A percentile compares a stretch with the other conserved stretches of the same genome.
phyloP scores from a whole-genome alignment of 2,888 invertebrate species.

The Schizaphis graminum region DNA sequence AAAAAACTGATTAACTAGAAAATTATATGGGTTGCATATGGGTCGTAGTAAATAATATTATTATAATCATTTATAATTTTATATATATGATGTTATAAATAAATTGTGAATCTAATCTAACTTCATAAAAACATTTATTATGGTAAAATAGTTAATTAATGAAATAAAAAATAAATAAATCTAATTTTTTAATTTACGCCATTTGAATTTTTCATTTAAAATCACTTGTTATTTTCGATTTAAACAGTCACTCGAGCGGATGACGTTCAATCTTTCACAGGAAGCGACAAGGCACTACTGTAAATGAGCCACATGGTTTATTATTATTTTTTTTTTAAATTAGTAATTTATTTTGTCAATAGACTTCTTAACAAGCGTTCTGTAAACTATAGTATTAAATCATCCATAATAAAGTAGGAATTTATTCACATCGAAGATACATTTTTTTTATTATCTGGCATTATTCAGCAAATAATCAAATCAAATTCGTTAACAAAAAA shows the following conservation, averaged over 20 bases:
- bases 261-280: neutral
- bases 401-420: neutral
- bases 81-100: neutral
- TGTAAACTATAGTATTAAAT: neutral
- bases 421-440: neutral
- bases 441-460: neutral
- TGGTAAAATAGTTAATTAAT: neutral
- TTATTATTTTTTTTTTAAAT: conserved; percentile 5
- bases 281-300: neutral
- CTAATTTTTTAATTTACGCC: neutral
- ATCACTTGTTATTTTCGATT: conserved; percentile 8
- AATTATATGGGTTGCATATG: too few relatives aligned
- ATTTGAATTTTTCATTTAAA: neutral
- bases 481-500: neutral
- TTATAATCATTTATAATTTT: neutral
- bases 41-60: neutral
- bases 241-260: neutral
- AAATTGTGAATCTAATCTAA: neutral
- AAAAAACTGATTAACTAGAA: neutral
- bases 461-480: neutral
- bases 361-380: neutral
- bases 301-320: conserved; percentile 6
- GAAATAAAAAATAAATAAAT: neutral
- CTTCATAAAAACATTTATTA: neutral
- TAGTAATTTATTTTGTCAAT: neutral